Percentiles rank a stretch among this genome's conserved stretches.
phyloP scores from a whole-genome alignment of 2,888 invertebrate genomes.

The Octonoba sinensis region DNA sequence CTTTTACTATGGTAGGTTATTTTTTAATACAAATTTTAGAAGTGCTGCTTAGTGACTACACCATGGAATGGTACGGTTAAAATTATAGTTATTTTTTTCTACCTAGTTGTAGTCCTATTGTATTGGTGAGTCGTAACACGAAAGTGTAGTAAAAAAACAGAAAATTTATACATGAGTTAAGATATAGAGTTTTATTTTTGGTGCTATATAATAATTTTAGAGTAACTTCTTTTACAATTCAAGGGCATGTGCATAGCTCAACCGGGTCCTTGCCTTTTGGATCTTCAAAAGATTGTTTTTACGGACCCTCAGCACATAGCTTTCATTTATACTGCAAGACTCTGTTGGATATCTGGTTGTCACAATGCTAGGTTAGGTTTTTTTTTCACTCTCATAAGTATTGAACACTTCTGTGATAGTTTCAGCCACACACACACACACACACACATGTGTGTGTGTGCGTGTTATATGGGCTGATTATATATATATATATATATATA shows the following conservation, averaged over 20 bases:
- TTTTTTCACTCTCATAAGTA: neutral
- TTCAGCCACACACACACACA: too few relatives aligned
- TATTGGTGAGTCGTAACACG: too few relatives aligned
- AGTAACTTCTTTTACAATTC: neutral
- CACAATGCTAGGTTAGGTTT: conserved; percentile 43
- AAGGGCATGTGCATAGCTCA: conserved; percentile 58
- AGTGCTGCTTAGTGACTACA: too few relatives aligned
- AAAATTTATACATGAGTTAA: neutral
- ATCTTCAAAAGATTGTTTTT: conserved; percentile 39
- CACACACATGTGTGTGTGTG: too few relatives aligned
- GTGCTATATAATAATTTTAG: neutral
- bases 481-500: neutral
- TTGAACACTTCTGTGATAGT: too few relatives aligned
- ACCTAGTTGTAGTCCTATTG: too few relatives aligned
- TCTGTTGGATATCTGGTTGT: conserved; percentile 60
- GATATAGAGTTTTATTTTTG: neutral
- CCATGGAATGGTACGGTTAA: too few relatives aligned
- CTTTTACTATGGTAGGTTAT: too few relatives aligned
- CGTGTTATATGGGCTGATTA: neutral
- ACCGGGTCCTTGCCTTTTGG: conserved; percentile 59
- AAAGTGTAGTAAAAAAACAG: too few relatives aligned
- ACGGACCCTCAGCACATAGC: conserved; percentile 48
- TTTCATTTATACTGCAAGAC: conserved; percentile 58
- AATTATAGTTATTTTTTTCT: too few relatives aligned
- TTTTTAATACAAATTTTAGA: too few relatives aligned